A percentile compares a stretch with the other conserved stretches of the same genome.
phyloP scores from a whole-genome alignment of 2,888 invertebrate genomes.

The Chloroclysta siterata region DNA sequence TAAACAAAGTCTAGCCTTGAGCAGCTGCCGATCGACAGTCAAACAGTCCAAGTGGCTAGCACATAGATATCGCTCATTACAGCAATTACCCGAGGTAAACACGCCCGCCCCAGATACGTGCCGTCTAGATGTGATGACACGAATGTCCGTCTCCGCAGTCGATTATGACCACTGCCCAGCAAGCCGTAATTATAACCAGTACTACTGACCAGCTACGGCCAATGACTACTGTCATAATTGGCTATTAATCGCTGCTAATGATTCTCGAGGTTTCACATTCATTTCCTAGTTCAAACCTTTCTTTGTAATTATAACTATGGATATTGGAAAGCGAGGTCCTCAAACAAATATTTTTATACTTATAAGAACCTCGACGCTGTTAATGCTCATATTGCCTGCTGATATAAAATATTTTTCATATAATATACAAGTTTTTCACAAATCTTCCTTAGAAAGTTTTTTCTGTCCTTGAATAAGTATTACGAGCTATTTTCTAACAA shows the following conservation, averaged over 20 bases:
- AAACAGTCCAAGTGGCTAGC: constrained; percentile 69
- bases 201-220: constrained; percentile 11
- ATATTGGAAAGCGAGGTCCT: too few relatives aligned
- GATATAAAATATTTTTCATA: too few relatives aligned
- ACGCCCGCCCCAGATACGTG: constrained; percentile 69
- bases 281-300: constrained; percentile 17
- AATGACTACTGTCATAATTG: constrained; percentile 23
- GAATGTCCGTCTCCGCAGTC: constrained; percentile 36
- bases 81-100: constrained; percentile 78
- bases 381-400: too few relatives aligned
- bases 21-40: constrained; percentile 62
- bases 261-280: constrained; percentile 32
- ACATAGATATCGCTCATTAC: constrained; percentile 78
- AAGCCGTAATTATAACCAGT: constrained; percentile 9
- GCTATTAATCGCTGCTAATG: constrained; percentile 29
- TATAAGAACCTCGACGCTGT: too few relatives aligned
- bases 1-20: constrained; percentile 50
- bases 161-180: constrained; percentile 22
- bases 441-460: too few relatives aligned
- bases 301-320: too few relatives aligned
- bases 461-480: too few relatives aligned
- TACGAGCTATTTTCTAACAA: background rate
- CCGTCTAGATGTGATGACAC: constrained; percentile 42
- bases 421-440: too few relatives aligned
- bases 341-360: too few relatives aligned